Evolutionary conservation across 2,113 vertebrate genomes (phyloP), one percentile per base, ranked within the genome.

Genomic region (Carassius auratus): DNA sequence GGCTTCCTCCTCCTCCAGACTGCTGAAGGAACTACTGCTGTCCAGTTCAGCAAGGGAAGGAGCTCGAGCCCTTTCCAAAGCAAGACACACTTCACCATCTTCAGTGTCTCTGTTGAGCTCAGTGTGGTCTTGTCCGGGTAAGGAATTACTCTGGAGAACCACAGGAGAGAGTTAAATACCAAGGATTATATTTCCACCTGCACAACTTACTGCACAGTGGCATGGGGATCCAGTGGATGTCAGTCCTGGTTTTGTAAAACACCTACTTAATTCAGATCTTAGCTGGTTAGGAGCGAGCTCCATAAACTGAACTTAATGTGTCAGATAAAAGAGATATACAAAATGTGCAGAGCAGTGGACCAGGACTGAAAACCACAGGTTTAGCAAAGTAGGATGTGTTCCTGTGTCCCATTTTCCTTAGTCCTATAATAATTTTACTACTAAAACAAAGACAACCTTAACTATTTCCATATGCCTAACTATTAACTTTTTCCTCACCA

Each of bases 11-110:
- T 96, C 96, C 17, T 96, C 97, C 17, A 96, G 94, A 89, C 96
- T 97, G 93, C 96, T 97, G 89, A 96, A 95, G 84, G 97, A 97
- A 90, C 95, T 95, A 93, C 86, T 94, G 82, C 95, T 95, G 92
- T 96, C 95, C 1, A 95, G 91, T 86, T 95, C 95, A 1, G 94
- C 94, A 84, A 97, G 91, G 26, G 95, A 95, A 21, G 96, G 94
- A 50, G 93, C 93, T 0, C 92, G 91, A 10, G 91, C 90, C n/a
- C 89, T 88, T 59, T 94, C 93, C 86, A 95, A 36, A 36, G 88
- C 92, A 81, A 94, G 89, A 26, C 89, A 92, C 0, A 91, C 89
- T 0, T 87, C 90, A n/a, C 13, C 85, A 26, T 91, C 88, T 30
- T 85, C 84, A 4, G 71, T 30, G 9, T 45, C n/a, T 19, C 69